Evolutionary conservation across 1,140 invertebrate species (phyloP).

Genomic region (Lerema accius): DNA sequence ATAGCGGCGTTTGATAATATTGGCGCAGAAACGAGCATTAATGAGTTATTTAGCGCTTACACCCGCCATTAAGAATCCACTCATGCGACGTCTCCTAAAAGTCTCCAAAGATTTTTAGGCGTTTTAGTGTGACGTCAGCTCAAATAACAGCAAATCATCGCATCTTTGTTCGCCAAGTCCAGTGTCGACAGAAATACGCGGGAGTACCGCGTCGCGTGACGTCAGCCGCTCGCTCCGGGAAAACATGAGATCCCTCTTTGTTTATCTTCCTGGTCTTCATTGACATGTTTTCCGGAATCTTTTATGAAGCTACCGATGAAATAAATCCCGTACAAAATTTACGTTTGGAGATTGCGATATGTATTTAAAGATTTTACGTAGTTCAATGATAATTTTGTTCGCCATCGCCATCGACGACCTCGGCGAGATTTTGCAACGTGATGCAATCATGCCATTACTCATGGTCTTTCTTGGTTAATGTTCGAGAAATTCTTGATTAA

Average conservation of each 20-base stretch:
- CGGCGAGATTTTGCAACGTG: too few species aligned
- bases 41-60: not conserved
- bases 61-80: not conserved
- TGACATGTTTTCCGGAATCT: too few species aligned
- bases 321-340: too few species aligned
- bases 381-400: too few species aligned
- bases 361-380: too few species aligned
- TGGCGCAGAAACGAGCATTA: not conserved
- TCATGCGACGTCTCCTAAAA: not conserved
- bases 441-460: too few species aligned
- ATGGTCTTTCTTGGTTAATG: too few species aligned
- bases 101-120: not conserved
- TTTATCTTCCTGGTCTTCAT: not conserved
- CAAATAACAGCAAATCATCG: constrained; percentile 37
- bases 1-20: constrained; percentile 12
- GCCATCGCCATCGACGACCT: too few species aligned
- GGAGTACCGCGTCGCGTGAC: constrained; percentile 22
- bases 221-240: constrained; percentile 4
- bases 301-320: too few species aligned
- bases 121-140: constrained; percentile 25
- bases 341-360: too few species aligned
- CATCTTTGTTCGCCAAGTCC: constrained; percentile 31
- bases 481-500: too few species aligned
- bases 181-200: constrained; percentile 35
- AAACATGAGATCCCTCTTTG: not conserved